Evolutionary conservation across 2,888 invertebrate species (phyloP).

Genomic region (Melanotus villosus): DNA sequence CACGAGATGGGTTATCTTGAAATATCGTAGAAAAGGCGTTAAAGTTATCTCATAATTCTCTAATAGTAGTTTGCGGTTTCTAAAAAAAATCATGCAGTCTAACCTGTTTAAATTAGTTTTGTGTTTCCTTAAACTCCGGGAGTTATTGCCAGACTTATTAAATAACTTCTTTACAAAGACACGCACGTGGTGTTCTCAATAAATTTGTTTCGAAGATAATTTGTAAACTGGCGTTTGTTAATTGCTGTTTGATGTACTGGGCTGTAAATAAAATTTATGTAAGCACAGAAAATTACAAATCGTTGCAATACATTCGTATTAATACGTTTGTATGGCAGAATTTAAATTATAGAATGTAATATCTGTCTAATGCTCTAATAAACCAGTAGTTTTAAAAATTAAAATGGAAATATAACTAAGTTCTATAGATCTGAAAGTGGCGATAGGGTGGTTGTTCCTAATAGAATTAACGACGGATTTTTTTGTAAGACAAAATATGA

Average conservation of each 20-base stretch:
- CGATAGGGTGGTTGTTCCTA: constrained; percentile 10
- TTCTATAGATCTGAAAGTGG: neutral
- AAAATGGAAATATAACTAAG: too few relatives aligned
- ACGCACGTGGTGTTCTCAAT: neutral
- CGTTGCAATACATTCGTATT: too few relatives aligned
- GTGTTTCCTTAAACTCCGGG: neutral
- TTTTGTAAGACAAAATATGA: neutral
- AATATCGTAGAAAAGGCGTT: constrained; percentile 49
- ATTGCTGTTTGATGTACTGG: neutral
- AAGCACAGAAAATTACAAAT: too few relatives aligned
- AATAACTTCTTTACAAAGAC: neutral
- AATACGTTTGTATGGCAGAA: too few relatives aligned
- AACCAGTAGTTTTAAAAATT: neutral
- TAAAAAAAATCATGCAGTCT: constrained; percentile 39
- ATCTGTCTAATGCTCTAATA: too few relatives aligned
- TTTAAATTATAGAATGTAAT: too few relatives aligned
- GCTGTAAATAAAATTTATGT: too few relatives aligned
- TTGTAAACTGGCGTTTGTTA: neutral
- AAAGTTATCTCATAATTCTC: constrained; percentile 43
- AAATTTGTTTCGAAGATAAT: neutral
- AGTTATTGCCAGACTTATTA: neutral
- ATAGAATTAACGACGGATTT: constrained; percentile 26
- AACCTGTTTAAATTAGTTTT: constrained; percentile 20
- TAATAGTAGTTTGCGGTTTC: constrained; percentile 39
- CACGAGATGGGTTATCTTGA: constrained; percentile 50